Percentiles rank a stretch among this genome's conserved stretches.
Conservation (phyloP, 2,888 invertebrate genomes). For the Hypena proboscidalis region DNA sequence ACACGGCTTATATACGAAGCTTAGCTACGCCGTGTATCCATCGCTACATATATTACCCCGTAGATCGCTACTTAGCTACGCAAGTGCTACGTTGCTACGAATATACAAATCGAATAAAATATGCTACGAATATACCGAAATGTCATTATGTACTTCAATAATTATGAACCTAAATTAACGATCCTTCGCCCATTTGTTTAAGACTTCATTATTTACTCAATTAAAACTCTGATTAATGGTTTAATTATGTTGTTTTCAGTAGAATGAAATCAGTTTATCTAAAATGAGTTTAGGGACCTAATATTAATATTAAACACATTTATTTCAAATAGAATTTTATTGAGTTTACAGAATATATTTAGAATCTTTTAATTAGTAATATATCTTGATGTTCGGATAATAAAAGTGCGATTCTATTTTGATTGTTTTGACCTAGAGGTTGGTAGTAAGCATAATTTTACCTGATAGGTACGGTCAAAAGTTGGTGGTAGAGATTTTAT, state of each 20-base stretch:
- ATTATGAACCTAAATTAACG: too few species aligned
- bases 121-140: too few species aligned
- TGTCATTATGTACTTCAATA: too few species aligned
- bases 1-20: conserved; percentile 68
- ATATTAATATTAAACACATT: not conserved
- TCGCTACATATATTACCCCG: conserved; percentile 58
- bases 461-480: too few species aligned
- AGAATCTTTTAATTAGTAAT: too few species aligned
- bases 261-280: conserved; percentile 1
- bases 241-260: conserved; percentile 1
- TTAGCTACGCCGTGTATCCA: conserved; percentile 44
- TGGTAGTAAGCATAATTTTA: too few species aligned
- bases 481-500: too few species aligned
- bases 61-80: conserved; percentile 45
- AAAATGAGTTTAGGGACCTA: not conserved
- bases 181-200: not conserved
- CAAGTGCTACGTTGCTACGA: conserved; percentile 20
- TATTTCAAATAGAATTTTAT: not conserved
- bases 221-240: conserved; percentile 7
- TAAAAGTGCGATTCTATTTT: too few species aligned
- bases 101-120: too few species aligned
- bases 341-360: too few species aligned
- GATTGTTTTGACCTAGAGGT: too few species aligned
- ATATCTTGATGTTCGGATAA: too few species aligned
- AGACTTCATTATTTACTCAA: conserved; percentile 9